Base-by-base conservation (phyloP, 2,797 vertebrate species). In the Eulemur mongoz region DNA sequence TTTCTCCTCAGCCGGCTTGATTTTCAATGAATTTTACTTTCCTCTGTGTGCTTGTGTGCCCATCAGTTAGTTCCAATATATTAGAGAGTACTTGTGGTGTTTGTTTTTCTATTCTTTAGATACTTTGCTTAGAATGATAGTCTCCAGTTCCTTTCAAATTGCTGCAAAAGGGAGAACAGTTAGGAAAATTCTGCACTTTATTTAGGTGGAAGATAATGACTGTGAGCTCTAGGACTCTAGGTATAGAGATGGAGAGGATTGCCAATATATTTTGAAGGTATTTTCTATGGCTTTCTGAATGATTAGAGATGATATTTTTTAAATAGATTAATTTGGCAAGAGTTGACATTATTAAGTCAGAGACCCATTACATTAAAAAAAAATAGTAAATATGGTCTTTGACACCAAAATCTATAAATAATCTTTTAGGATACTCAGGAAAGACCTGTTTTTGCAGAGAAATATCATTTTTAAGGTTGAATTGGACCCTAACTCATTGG, bases 271-370 rank as follows among this genome's bases (percentile, higher is more conserved):
- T 65, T n/a, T n/a, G 63, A 18, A n/a, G 32, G 7, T 65, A n/a
- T 65, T 65, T 17, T 65, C 63, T 65, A 18, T 18, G 32, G 32
- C 63, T 65, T n/a, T n/a, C 32, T 65, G 32, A 18, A 65, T 65
- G 32, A 65, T 65, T n/a, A 9, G 17, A n/a, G 15, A n/a, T 65
- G 32, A 17, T n/a, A n/a, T 69, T 38, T 69, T 11, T 22, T 5
- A 92, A 92, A 35, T 32, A 65, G 25, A 45, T 79, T 81, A 61
- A 81, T 86, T 76, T 84, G 32, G 22, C 30, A 92, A 80, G 43
- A 90, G 54, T n/a, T 94, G 35, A 69, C 32, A 91, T 70, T 59
- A 86, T 93, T 90, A 93, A 91, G 50, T 18, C 10, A 83, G 82
- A 96, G 43, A 48, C 7, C 1, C 30, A 57, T 2, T 54, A 15